Evolutionary conservation across 2,797 vertebrate species (phyloP).

Genomic region (Poeciliopsis paucimaculata): DNA sequence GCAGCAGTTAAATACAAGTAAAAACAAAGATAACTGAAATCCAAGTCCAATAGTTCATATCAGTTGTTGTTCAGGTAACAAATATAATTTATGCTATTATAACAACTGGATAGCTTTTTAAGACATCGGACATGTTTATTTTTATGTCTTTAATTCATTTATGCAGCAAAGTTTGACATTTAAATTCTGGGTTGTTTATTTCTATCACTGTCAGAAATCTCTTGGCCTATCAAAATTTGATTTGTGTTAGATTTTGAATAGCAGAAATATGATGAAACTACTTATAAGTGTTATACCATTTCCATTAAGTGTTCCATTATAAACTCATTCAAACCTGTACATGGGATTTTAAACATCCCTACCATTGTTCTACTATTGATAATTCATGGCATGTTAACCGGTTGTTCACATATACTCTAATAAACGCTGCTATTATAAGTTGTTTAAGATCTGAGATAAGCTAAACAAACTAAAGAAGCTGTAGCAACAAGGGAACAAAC

Average conservation of each 20-base stretch:
- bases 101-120: not conserved
- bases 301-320: not conserved
- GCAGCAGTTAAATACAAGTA: not conserved
- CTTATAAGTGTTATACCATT: not conserved
- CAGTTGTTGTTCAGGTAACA: not conserved
- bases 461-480: constrained; percentile 42
- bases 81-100: not conserved
- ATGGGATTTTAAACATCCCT: not conserved
- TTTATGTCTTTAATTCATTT: not conserved
- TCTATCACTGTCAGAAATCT: not conserved
- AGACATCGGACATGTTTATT: not conserved
- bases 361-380: constrained; percentile 28
- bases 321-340: not conserved
- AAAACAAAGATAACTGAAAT: not conserved
- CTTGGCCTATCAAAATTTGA: not conserved
- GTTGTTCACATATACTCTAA: constrained; percentile 61
- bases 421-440: constrained; percentile 49
- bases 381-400: constrained; percentile 60
- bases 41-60: no score
- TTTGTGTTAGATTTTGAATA: not conserved
- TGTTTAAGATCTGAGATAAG: constrained; percentile 58
- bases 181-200: not conserved
- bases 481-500: constrained; percentile 52
- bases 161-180: not conserved
- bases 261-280: not conserved